Evolutionary conservation across 2,113 vertebrate genomes (phyloP).

Genomic region (Gallinago undulata): DNA sequence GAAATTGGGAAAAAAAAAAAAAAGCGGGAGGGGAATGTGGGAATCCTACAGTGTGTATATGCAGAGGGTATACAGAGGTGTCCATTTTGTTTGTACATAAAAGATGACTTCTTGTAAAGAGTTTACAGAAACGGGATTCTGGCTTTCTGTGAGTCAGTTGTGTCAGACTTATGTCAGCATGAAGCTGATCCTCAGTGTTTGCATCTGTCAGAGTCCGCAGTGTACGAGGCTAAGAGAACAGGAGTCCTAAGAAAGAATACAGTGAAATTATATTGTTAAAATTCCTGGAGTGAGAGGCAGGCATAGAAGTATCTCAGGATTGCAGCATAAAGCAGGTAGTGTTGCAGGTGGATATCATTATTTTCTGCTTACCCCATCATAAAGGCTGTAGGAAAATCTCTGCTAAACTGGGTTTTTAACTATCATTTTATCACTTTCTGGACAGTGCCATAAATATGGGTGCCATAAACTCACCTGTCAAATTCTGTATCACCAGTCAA

Average conservation of each 20-base stretch:
- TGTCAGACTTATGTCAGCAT: not conserved
- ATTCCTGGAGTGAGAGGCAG: not conserved
- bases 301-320: not conserved
- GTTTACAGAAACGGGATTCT: not conserved
- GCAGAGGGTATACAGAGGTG: not conserved
- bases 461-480: not conserved
- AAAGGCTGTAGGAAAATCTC: not conserved
- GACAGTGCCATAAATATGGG: not conserved
- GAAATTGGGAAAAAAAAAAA: not conserved
- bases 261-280: not conserved
- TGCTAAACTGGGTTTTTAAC: not conserved
- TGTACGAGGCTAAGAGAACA: not conserved
- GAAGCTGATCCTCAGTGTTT: not conserved
- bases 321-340: not conserved
- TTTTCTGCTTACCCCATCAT: not conserved
- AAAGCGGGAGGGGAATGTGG: no score
- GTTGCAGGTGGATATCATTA: not conserved
- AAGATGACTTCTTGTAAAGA: not conserved
- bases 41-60: not conserved
- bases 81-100: not conserved
- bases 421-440: not conserved
- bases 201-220: accelerated
- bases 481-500: not conserved
- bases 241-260: not conserved
- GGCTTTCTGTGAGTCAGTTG: not conserved